Evolutionary conservation across 2,888 invertebrate species (phyloP).

Genomic region (Seira musarum): DNA sequence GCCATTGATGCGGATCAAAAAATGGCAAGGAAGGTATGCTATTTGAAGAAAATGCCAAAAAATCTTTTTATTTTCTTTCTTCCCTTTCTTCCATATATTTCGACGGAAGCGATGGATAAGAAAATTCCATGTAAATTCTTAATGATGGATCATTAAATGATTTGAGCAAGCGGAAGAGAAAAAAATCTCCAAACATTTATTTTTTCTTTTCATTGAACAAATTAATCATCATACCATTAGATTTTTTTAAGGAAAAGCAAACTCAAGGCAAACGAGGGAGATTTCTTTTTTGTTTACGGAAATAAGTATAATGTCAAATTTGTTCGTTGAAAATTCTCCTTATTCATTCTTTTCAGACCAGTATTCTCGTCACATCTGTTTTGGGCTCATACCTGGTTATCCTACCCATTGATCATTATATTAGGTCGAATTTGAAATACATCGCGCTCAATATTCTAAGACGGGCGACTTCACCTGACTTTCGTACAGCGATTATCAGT

Average conservation of each 20-base stretch:
- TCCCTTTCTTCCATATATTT: not conserved
- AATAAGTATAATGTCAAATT: too few relatives aligned
- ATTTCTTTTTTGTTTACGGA: not conserved
- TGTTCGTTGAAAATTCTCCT: too few relatives aligned
- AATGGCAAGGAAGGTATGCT: not conserved
- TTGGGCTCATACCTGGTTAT: slow-evolving; percentile 79
- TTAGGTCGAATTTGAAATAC: slow-evolving; percentile 80
- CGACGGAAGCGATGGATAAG: not conserved
- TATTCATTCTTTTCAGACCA: slow-evolving; percentile 72
- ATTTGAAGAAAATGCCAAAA: slow-evolving; percentile 12
- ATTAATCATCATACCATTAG: slow-evolving; percentile 8
- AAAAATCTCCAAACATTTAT: slow-evolving; percentile 13
- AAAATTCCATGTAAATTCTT: slow-evolving; percentile 21
- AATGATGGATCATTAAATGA: slow-evolving; percentile 47
- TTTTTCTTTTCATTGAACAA: slow-evolving; percentile 5
- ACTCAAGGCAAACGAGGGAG: not conserved
- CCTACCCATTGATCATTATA: slow-evolving; percentile 78
- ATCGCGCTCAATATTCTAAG: slow-evolving; percentile 80
- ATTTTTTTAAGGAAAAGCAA: not conserved
- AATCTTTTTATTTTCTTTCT: not conserved
- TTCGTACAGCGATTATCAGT: slow-evolving; percentile 76
- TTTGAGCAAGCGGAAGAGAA: slow-evolving; percentile 33
- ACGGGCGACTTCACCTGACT: slow-evolving; percentile 77
- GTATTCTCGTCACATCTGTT: slow-evolving; percentile 78
- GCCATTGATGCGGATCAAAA: slow-evolving; percentile 32